These are phyloP conservation scores for Cryptotermes secundus DNA, from an alignment of 1,140 invertebrate species.

Conservation along the genomic window DNA sequence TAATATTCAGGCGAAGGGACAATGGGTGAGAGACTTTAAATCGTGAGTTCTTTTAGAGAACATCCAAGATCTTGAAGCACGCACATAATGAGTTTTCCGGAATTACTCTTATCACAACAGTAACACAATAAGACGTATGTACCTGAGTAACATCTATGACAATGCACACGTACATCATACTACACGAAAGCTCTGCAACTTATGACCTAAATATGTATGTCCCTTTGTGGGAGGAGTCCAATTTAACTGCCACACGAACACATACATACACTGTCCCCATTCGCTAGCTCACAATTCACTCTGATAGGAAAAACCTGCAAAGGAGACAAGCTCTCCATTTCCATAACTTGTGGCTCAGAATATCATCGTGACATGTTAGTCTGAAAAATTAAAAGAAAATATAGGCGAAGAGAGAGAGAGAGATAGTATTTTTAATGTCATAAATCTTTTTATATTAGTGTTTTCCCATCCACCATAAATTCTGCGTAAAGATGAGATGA, in stretches of 20 bases:
- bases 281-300: slow-evolving; percentile 19
- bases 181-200: neutral
- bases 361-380: slow-evolving; percentile 1
- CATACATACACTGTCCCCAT: neutral
- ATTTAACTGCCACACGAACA: neutral
- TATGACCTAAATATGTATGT: neutral
- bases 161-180: neutral
- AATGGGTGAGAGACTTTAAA: too few species aligned
- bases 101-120: neutral
- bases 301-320: neutral
- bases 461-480: slow-evolving; percentile 32
- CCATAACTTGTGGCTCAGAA: neutral
- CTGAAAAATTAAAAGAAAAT: slow-evolving; percentile 20
- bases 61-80: too few species aligned
- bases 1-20: too few species aligned
- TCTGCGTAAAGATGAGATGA: slow-evolving; percentile 30
- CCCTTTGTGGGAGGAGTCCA: neutral
- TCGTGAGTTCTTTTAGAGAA: too few species aligned
- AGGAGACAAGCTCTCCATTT: neutral
- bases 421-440: slow-evolving; percentile 25
- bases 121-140: neutral
- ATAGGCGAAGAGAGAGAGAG: slow-evolving; percentile 20
- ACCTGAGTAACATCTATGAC: neutral
- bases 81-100: neutral
- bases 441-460: slow-evolving; percentile 35